Base-by-base conservation (phyloP, 2,797 vertebrate genomes). In the Gallinago nigripennis region DNA sequence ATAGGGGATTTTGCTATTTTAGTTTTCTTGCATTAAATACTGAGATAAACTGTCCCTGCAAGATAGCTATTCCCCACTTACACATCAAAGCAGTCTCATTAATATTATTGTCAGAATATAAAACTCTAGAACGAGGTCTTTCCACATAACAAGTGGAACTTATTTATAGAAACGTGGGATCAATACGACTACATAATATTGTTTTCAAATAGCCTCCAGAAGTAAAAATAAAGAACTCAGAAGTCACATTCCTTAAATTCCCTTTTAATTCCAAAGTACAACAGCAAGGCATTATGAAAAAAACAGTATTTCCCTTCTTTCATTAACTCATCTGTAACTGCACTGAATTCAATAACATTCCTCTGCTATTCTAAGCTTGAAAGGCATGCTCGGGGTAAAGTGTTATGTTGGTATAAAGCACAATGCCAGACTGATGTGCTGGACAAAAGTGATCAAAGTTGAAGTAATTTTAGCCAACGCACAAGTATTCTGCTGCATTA, bases 271-370 rank as follows among this genome's bases (percentile, higher is more conserved):
- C 98, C 98, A 97, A 98, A 98, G 93, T 81, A 98, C 98, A 99
- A 99, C 98, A 98, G 96, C 96, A 97, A 96, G 97, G 98, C 98
- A 97, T 98, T 99, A 98, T 98, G 98, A 99, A 99, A 99, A 99
- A 98, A 99, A 99, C 99, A 99, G 99, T 99, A 99, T 99, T 99
- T 98, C 98, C 99, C 98, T 99, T 99, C 98, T 98, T 98, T 98
- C 98, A 98, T 99, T 99, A 98, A 99, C 98, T 98, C 97, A 98
- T 94, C 98, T 98, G 98, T 98, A 99, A 99, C 99, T 98, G 98
- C 98, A 98, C 97, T 98, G 98, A 98, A 97, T 82, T 98, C 97
- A 99, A 99, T 99, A 99, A 99, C 99, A 99, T 99, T 99, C 98
- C 98, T 97, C 97, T 97, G 97, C 98, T 98, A 98, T 99, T 99